Base-by-base conservation (phyloP, 2,888 invertebrate genomes). In the Trachelus troglodyta region DNA sequence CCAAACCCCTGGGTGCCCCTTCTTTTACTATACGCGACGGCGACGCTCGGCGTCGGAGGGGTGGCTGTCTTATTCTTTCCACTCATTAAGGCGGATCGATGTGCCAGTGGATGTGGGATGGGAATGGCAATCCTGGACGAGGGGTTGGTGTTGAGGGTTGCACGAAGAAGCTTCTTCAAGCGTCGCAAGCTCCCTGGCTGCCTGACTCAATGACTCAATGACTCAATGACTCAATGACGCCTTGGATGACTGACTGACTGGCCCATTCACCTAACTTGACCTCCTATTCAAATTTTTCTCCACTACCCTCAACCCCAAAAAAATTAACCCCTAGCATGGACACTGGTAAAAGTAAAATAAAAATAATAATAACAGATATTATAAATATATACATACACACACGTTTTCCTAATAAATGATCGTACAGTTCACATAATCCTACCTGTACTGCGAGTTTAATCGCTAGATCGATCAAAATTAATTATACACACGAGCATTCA, bases 41-140 rank as follows among this genome's bases (percentile, higher is more conserved):
- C 79, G 85, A 86, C 79, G 77, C 69, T 77, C 78, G 69, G 56
- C 75, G 85, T 80, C 81, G 85, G 85, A 82, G 85, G 83, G 83
- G 84, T 83, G 80, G 89, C 90, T 90, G 90, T 91, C 91, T 91
- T 91, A 91, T 91, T 91, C 91, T 91, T 91, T 91, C 90, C 91
- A 91, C 91, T 91, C 91, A 91, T 91, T 91, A 91, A 91, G 90
- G 91, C 89, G 91, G 91, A 91, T 91, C 91, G 91, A 91, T 91
- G 91, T 89, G 89, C 87, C 90, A 85, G 90, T 88, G 86, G 88
- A 87, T 89, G 89, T 87, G 81, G 79, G 35, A 34, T 37, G n/a
- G 74, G 77, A 81, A 82, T 79, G 82, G 69, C 33, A 34, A 71
- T 33, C 33, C 33, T 71, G 79, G 69, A 74, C 31, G 78, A 34